These are phyloP conservation scores for Caenorhabditis afra DNA, from an alignment of 2,888 invertebrate genomes.

Conservation along the genomic window DNA sequence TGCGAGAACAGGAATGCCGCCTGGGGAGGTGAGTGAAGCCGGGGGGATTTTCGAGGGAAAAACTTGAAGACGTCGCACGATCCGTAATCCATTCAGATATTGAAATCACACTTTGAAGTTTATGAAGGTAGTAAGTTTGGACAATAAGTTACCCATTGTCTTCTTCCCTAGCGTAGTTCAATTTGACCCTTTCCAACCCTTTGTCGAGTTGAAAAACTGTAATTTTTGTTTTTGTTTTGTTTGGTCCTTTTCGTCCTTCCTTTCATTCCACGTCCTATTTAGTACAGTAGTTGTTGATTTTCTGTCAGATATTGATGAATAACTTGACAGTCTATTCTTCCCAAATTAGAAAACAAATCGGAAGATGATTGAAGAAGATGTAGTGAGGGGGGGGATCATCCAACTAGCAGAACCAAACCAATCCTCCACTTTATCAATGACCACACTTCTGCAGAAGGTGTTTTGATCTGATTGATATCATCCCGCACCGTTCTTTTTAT, in stretches of 20 bases:
- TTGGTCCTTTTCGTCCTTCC: too few relatives aligned
- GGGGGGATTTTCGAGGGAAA: too few relatives aligned
- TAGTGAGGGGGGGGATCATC: neutral
- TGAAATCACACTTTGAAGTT: slow-evolving; percentile 37
- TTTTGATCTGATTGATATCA: slow-evolving; percentile 48
- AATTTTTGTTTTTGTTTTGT: slow-evolving; percentile 6
- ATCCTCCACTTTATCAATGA: slow-evolving; percentile 29
- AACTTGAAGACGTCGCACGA: neutral
- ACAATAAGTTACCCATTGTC: neutral
- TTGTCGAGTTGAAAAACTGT: slow-evolving; percentile 2
- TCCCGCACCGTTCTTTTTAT: slow-evolving; percentile 6
- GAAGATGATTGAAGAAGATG: slow-evolving; percentile 7
- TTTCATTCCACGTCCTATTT: slow-evolving; percentile 1
- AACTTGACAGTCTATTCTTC: slow-evolving; percentile 7
- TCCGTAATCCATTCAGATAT: slow-evolving; percentile 41
- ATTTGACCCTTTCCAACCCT: neutral
- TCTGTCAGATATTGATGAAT: slow-evolving; percentile 4
- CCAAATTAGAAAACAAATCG: slow-evolving; percentile 1
- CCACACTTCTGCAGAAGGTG: slow-evolving; percentile 46
- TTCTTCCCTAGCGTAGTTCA: neutral
- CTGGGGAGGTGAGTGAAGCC: slow-evolving; percentile 78
- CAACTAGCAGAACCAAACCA: slow-evolving; percentile 6
- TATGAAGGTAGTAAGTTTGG: slow-evolving; percentile 16
- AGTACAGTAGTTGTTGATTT: slow-evolving; percentile 6
- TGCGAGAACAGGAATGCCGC: slow-evolving; percentile 76